These are phyloP conservation scores for Flabesymbios commensalis DNA, from an alignment of 2,888 invertebrate genomes.

Conservation along the genomic window DNA sequence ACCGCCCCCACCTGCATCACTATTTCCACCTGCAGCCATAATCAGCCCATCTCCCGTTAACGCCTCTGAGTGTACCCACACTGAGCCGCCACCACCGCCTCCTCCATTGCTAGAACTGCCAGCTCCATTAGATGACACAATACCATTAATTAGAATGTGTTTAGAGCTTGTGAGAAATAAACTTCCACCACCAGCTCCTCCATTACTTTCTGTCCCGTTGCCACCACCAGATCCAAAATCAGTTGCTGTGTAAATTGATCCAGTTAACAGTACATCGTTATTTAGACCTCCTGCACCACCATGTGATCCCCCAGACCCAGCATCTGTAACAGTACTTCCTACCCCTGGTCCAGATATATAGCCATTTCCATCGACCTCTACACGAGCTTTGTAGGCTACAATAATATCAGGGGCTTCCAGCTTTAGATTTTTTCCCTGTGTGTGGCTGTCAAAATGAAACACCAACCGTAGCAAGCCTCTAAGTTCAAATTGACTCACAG, in stretches of 20 bases:
- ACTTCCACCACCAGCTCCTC: conserved; percentile 38
- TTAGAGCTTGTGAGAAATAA: conserved; percentile 2
- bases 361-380: conserved; percentile 34
- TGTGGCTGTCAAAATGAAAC: conserved; percentile 2
- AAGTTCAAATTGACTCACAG: conserved; percentile 27
- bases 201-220: conserved; percentile 15
- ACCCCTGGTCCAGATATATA: conserved; percentile 26
- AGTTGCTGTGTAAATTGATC: conserved; percentile 18
- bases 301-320: conserved; percentile 40
- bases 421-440: conserved; percentile 23
- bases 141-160: conserved; percentile 21
- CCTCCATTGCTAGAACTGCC: conserved; percentile 4
- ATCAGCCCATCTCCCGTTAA: conserved; percentile 20
- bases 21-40: conserved; percentile 36
- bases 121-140: background rate
- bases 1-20: conserved; percentile 41
- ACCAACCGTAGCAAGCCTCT: conserved; percentile 8
- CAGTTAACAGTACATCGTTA: too few species aligned
- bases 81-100: conserved; percentile 48
- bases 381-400: conserved; percentile 36
- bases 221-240: conserved; percentile 38
- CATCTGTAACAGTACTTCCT: conserved; percentile 11
- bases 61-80: too few species aligned
- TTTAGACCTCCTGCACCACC: conserved; percentile 47
- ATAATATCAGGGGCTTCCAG: conserved; percentile 31